phyloP scores from a whole-genome alignment of 2,113 vertebrate genomes.

The Halcyon malimbica region DNA sequence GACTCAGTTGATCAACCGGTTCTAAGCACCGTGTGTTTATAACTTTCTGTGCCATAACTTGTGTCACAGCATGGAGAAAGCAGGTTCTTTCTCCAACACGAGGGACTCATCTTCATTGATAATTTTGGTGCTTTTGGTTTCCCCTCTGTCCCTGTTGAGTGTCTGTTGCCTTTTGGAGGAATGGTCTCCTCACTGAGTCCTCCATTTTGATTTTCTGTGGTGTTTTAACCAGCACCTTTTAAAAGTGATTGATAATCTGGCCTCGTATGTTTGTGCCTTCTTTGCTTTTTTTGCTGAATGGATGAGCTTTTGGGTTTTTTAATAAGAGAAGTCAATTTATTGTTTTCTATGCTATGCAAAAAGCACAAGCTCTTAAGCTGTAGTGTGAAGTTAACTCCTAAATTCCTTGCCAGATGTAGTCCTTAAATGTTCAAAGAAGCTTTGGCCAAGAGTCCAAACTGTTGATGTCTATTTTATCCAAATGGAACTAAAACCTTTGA shows the following conservation, averaged over 20 bases:
- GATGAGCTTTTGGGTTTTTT: background rate
- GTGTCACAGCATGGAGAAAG: background rate
- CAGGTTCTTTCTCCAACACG: background rate
- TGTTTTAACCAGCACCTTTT: background rate
- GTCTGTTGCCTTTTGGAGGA: background rate
- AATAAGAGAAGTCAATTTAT: background rate
- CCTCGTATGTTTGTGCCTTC: background rate
- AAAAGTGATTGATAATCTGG: background rate
- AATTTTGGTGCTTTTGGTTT: background rate
- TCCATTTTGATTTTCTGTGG: background rate
- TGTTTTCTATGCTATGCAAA: background rate
- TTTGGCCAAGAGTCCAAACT: background rate
- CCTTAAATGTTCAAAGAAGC: background rate
- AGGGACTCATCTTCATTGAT: background rate
- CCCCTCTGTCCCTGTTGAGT: background rate
- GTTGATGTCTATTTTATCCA: background rate
- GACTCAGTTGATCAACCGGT: background rate
- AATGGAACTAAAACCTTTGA: slow-evolving; percentile 4
- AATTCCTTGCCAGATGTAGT: background rate
- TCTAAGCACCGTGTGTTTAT: background rate
- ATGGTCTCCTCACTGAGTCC: background rate
- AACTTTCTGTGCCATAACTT: background rate
- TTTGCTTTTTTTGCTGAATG: background rate
- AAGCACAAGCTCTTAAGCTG: background rate
- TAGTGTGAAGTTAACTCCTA: background rate